A percentile compares a stretch with the other conserved stretches of the same genome.
Conservation (phyloP, 2,113 vertebrate genomes). For the Plecturocebus donacophilus region DNA sequence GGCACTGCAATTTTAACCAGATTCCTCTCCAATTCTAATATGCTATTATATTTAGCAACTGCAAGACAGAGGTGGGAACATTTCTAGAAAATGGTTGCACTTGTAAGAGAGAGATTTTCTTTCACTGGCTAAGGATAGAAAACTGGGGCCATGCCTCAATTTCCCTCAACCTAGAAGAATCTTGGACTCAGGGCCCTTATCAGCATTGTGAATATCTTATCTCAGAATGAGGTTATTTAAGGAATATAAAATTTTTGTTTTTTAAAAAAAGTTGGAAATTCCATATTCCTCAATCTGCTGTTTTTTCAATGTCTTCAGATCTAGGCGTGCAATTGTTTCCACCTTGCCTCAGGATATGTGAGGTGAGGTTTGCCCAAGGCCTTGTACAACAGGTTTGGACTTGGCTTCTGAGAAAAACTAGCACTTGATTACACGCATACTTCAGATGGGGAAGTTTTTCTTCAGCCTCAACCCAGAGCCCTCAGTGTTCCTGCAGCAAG, state of each 20-base stretch:
- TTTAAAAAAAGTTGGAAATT: not conserved
- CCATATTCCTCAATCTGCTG: too few relatives aligned
- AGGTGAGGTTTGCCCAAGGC: not conserved
- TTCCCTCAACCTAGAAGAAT: not conserved
- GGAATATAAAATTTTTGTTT: not conserved
- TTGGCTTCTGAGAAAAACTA: not conserved
- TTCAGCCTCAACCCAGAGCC: not conserved
- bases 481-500: rapidly evolving
- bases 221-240: not conserved
- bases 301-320: not conserved
- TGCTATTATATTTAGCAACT: not conserved
- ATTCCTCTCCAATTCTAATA: not conserved
- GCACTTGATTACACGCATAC: not conserved
- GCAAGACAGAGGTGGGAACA: not conserved
- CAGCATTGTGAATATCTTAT: not conserved
- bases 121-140: not conserved
- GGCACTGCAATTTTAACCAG: not conserved
- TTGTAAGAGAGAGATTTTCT: not conserved
- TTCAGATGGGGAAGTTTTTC: not conserved
- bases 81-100: not conserved
- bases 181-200: not conserved
- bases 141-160: not conserved
- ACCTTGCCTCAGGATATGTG: not conserved
- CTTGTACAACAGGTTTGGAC: not conserved
- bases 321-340: not conserved